These are phyloP conservation scores for Parasteatoda lunata DNA, from an alignment of 2,888 invertebrate genomes.

Conservation along the genomic window DNA sequence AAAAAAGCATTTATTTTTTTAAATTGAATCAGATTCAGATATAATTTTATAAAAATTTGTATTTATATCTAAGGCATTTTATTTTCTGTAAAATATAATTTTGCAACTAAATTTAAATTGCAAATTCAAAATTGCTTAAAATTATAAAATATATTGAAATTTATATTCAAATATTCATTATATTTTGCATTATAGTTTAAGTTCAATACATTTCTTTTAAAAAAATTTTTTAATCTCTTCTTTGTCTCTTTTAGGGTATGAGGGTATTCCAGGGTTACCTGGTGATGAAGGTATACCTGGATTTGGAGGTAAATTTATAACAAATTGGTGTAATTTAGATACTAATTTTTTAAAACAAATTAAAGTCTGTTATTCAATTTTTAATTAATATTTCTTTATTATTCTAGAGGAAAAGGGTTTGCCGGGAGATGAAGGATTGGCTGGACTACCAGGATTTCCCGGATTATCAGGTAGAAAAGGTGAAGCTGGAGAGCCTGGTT, in stretches of 20 bases:
- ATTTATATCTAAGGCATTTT: no score
- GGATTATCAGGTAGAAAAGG: constrained; percentile 78
- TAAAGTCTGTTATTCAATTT: background rate
- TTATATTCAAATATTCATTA: background rate
- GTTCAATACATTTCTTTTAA: background rate
- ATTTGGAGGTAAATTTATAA: constrained; percentile 32
- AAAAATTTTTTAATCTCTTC: background rate
- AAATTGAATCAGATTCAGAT: no score
- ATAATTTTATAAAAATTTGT: no score
- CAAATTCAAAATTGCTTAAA: no score
- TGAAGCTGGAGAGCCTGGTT: constrained; percentile 81
- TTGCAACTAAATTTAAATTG: no score
- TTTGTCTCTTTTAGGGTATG: constrained; percentile 50
- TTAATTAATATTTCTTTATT: background rate
- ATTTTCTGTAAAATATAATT: no score
- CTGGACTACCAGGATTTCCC: constrained; percentile 75
- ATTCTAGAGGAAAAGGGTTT: constrained; percentile 69
- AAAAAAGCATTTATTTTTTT: no score
- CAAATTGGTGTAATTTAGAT: background rate
- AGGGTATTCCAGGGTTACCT: constrained; percentile 62
- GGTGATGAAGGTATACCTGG: constrained; percentile 72
- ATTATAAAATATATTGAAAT: background rate
- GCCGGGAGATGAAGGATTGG: constrained; percentile 69
- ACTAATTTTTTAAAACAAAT: background rate
- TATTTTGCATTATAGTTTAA: background rate